These are phyloP conservation scores for Acomys russatus DNA, from an alignment of 2,797 vertebrate species.

Conservation along the genomic window DNA sequence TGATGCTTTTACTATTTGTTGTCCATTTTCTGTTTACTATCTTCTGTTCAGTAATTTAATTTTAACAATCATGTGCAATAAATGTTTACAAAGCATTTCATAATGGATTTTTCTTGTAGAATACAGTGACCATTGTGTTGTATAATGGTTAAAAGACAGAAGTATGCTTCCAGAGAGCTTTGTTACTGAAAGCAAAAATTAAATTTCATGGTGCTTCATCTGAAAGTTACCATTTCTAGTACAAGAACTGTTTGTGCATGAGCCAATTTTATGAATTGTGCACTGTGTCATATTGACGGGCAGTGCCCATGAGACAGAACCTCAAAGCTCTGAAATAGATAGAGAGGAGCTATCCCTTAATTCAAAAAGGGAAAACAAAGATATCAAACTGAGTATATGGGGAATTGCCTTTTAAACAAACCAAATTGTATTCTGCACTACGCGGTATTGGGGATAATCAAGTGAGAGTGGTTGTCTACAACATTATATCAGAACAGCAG, in stretches of 20 bases:
- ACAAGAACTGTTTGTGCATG: not conserved
- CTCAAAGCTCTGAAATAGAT: not conserved
- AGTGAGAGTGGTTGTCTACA: not conserved
- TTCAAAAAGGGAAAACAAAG: not conserved
- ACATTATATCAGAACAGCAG: not conserved
- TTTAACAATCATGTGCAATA: conserved; percentile 28
- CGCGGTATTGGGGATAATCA: not conserved
- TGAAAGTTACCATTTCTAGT: conserved; percentile 17
- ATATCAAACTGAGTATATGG: not conserved
- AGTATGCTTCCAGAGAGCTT: not conserved
- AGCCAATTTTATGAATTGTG: not conserved
- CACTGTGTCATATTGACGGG: not conserved
- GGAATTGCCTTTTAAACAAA: not conserved
- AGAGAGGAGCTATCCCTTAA: not conserved
- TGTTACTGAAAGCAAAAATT: not conserved
- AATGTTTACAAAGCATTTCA: conserved; percentile 67
- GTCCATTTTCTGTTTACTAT: conserved; percentile 55
- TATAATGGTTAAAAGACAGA: not conserved
- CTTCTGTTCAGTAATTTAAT: conserved; percentile 50
- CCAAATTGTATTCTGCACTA: not conserved
- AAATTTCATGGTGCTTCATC: not conserved
- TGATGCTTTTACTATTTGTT: conserved; percentile 68
- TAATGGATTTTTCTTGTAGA: conserved; percentile 36
- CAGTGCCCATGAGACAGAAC: not conserved
- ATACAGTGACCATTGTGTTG: not conserved